Conservation (phyloP, 2,797 vertebrate species). For the Syngnathus rostellatus region DNA sequence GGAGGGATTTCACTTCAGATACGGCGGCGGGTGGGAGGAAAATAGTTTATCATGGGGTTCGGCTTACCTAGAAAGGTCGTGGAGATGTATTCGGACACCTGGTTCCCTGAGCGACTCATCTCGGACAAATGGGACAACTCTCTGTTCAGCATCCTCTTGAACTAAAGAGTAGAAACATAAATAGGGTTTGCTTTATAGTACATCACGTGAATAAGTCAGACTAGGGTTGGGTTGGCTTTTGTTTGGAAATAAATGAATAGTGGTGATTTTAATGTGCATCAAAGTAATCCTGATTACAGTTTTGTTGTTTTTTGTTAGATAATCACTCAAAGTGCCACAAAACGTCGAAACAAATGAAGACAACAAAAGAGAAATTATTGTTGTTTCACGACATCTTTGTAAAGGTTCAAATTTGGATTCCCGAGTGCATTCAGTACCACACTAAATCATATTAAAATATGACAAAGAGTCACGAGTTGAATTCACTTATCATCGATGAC, state of each 20-base stretch:
- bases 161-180: conserved; percentile 61
- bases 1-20: not conserved
- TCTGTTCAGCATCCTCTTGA: conserved; percentile 94
- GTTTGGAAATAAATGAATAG: too few relatives aligned
- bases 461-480: conserved; percentile 27
- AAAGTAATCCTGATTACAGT: too few relatives aligned
- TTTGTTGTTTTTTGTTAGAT: too few relatives aligned
- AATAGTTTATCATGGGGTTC: not conserved
- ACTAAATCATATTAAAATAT: not conserved
- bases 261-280: too few relatives aligned
- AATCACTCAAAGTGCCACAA: too few relatives aligned
- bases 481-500: conserved; percentile 33
- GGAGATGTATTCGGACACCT: conserved; percentile 95
- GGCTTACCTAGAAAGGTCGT: conserved; percentile 87
- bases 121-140: conserved; percentile 91
- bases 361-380: not conserved
- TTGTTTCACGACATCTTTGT: not conserved
- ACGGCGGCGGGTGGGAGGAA: not conserved
- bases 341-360: not conserved
- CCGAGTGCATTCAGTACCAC: not conserved
- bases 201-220: too few relatives aligned
- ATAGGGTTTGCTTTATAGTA: not conserved
- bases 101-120: conserved; percentile 94
- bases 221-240: too few relatives aligned
- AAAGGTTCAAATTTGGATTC: too few relatives aligned